A percentile compares a stretch with the other conserved stretches of the same genome.
phyloP scores from a whole-genome alignment of 35 echinoderm and acorn worm species.

The Heliocidaris erythrogramma region DNA sequence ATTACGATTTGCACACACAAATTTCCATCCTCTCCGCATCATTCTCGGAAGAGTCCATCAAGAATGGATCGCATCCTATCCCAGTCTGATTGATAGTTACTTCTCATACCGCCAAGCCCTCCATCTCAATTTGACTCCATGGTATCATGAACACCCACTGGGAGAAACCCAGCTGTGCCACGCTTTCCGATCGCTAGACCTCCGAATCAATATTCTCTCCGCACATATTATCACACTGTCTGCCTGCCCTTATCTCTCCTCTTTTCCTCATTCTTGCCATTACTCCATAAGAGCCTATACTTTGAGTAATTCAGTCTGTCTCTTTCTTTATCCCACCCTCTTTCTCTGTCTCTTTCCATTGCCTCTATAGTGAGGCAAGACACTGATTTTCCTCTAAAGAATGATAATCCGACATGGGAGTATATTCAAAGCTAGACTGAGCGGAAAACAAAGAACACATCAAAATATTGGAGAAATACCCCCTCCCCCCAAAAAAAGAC shows the following conservation, averaged over 20 bases:
- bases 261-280: too few relatives aligned
- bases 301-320: too few relatives aligned
- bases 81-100: background rate
- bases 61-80: background rate
- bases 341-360: too few relatives aligned
- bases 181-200: background rate
- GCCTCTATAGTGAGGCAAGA: too few relatives aligned
- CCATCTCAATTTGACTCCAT: background rate
- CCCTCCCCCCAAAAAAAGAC: too few relatives aligned
- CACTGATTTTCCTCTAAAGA: too few relatives aligned
- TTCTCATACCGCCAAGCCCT: background rate
- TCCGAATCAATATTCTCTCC: background rate
- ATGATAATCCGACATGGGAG: too few relatives aligned
- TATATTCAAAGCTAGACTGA: too few relatives aligned
- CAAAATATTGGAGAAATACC: too few relatives aligned
- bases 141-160: constrained; percentile 7
- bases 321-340: too few relatives aligned
- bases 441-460: too few relatives aligned
- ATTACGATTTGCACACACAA: background rate
- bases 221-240: constrained; percentile 6
- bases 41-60: background rate
- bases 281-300: too few relatives aligned
- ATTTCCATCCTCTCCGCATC: background rate
- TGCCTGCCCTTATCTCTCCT: background rate
- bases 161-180: background rate